These are phyloP conservation scores for Strix uralensis DNA, from an alignment of 2,113 vertebrate species.

Conservation along the genomic window DNA sequence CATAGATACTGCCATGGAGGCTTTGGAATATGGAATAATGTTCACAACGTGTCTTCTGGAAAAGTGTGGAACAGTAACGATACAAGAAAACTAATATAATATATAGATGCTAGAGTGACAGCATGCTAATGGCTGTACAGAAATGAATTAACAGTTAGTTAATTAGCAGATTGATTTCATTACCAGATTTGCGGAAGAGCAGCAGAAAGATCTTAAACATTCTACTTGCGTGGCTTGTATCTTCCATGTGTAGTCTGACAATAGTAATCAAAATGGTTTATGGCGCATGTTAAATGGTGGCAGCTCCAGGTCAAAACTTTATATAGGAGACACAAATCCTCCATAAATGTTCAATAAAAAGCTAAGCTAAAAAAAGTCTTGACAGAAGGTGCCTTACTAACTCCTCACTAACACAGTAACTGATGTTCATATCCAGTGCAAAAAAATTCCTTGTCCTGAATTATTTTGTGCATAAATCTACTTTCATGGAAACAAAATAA, in stretches of 20 bases:
- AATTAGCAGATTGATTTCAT: conserved; percentile 47
- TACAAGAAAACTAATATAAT: neutral
- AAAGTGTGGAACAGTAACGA: conserved; percentile 20
- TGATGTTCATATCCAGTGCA: neutral
- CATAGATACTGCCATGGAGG: neutral
- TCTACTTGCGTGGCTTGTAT: neutral
- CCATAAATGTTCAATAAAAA: neutral
- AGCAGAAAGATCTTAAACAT: neutral
- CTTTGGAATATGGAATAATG: neutral
- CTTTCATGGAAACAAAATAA: neutral
- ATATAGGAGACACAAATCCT: neutral
- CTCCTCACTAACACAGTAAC: neutral
- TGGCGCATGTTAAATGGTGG: neutral
- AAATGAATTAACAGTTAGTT: conserved; percentile 13
- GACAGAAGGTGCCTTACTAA: neutral
- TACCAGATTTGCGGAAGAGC: neutral
- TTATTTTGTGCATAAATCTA: neutral
- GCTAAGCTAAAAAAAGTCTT: neutral
- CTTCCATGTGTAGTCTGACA: neutral
- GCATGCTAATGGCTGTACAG: neutral
- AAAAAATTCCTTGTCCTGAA: neutral
- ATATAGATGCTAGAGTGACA: neutral
- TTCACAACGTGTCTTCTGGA: neutral
- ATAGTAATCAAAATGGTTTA: neutral
- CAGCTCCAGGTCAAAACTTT: neutral